phyloP scores from a whole-genome alignment of 2,888 invertebrate species.

The Mimas tiliae region DNA sequence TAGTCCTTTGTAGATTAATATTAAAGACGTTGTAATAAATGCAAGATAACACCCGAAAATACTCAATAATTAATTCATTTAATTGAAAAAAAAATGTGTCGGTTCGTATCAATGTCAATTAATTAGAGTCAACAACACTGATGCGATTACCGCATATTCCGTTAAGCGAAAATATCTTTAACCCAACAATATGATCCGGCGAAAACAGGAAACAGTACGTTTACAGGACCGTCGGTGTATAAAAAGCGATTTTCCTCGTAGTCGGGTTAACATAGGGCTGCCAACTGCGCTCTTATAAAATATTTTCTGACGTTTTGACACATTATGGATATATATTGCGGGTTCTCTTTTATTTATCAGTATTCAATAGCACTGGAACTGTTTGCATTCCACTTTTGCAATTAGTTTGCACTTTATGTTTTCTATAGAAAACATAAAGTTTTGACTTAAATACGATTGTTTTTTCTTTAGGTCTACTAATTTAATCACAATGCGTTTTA shows the following conservation, averaged over 20 bases:
- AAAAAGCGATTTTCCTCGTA: conserved; percentile 56
- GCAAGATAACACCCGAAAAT: no score
- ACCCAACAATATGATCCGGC: conserved; percentile 43
- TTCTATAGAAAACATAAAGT: no score
- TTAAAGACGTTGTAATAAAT: no score
- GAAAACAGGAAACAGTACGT: conserved; percentile 50
- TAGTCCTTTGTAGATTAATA: neutral
- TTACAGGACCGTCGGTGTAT: conserved; percentile 50
- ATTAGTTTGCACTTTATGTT: no score
- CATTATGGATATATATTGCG: conserved; percentile 6
- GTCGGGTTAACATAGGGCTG: conserved; percentile 49
- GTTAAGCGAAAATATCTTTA: conserved; percentile 32
- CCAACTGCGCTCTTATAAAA: conserved; percentile 25
- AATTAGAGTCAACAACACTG: conserved; percentile 25
- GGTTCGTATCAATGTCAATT: conserved; percentile 27
- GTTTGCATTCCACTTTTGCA: conserved; percentile 15
- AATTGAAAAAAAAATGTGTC: no score
- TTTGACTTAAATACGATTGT: no score
- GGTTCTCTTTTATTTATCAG: conserved; percentile 15
- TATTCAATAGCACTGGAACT: conserved; percentile 14
- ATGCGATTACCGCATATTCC: conserved; percentile 25
- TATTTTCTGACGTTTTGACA: conserved; percentile 19
- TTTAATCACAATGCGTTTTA: no score
- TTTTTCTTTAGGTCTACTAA: no score
- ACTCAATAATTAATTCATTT: no score